Evolutionary conservation across 2,797 vertebrate genomes (phyloP).

Genomic region (Karalla daura): DNA sequence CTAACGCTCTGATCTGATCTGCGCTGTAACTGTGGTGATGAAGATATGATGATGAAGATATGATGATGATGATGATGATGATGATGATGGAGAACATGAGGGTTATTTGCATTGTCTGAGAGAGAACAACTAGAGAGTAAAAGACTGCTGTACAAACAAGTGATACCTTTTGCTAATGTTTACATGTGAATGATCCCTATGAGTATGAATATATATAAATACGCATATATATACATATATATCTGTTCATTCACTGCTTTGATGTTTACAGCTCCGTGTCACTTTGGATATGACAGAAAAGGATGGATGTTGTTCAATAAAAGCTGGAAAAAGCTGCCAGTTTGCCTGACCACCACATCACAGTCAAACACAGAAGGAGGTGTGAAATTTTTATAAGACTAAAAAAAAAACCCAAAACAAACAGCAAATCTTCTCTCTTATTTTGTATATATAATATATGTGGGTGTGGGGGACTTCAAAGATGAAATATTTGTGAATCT

Average conservation of each 20-base stretch:
- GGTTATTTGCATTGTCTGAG: no score
- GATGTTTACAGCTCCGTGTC: conserved; percentile 52
- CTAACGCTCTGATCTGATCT: not conserved
- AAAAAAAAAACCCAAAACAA: no score
- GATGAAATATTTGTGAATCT: not conserved
- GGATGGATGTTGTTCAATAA: conserved; percentile 43
- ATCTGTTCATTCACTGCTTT: conserved; percentile 38
- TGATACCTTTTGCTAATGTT: conserved; percentile 62
- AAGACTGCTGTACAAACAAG: conserved; percentile 14
- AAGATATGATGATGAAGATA: not conserved
- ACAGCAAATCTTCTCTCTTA: not conserved
- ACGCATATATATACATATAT: conserved; percentile 27
- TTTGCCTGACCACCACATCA: not conserved
- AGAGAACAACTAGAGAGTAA: not conserved
- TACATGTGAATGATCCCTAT: conserved; percentile 57
- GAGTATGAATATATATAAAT: conserved; percentile 23
- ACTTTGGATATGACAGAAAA: conserved; percentile 43
- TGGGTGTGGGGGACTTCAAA: no score
- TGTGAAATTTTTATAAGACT: not conserved
- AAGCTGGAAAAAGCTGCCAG: not conserved
- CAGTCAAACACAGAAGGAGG: no score
- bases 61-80: not conserved
- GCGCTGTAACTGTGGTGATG: not conserved
- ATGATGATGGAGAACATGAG: no score
- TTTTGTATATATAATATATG: not conserved